These are phyloP conservation scores for Myocastor coypus DNA, from an alignment of 2,113 vertebrate genomes.

Conservation along the genomic window DNA sequence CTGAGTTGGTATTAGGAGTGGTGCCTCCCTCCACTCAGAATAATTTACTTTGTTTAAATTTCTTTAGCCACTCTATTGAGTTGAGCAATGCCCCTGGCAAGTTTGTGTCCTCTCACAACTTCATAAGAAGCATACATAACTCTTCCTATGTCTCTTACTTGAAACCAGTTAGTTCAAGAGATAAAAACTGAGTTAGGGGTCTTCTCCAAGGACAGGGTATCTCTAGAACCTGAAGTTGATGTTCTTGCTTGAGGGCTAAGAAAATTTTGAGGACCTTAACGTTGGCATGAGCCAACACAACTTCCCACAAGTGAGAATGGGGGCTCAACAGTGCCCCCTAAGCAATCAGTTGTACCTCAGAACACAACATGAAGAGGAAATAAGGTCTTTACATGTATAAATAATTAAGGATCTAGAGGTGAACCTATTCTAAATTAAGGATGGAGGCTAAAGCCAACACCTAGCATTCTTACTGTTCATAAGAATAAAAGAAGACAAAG, in stretches of 20 bases:
- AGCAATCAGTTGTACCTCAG: not conserved
- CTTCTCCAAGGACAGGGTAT: not conserved
- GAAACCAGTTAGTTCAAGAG: not conserved
- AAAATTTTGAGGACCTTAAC: not conserved
- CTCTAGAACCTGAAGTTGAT: not conserved
- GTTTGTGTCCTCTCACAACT: not conserved
- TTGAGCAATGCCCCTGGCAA: not conserved
- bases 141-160: no score
- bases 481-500: not conserved
- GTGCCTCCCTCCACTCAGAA: not conserved
- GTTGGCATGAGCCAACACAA: not conserved
- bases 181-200: not conserved
- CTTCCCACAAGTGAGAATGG: not conserved
- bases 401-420: not conserved
- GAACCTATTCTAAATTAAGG: not conserved
- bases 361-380: not conserved
- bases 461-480: not conserved
- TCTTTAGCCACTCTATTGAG: not conserved
- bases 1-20: not conserved
- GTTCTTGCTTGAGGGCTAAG: not conserved
- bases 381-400: not conserved
- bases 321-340: not conserved
- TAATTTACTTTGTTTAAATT: not conserved
- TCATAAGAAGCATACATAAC: slow-evolving; percentile 39
- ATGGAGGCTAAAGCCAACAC: not conserved